Base-by-base conservation (phyloP, 2,888 invertebrate genomes). In the Anticlea derivata region DNA sequence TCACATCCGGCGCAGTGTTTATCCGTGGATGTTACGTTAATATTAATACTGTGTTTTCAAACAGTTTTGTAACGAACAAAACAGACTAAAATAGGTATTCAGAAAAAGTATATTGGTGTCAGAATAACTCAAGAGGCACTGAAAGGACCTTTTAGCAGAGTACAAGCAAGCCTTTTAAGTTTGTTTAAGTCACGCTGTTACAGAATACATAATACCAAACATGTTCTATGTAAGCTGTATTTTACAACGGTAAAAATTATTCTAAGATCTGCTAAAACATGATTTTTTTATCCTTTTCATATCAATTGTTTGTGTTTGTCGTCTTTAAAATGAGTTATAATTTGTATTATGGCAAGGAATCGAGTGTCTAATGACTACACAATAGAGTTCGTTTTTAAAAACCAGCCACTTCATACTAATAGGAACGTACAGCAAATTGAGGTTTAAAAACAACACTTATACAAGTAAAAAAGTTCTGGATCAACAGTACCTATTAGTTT, bases 91-190 rank as follows among this genome's bases (percentile, higher is more conserved):
- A 60, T 61, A 65, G 65, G 68, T 66, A 53, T 70, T 68, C 41
- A 59, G 61, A 54, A 64, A 63, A 73, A 71, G 65, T 69, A 69
- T 70, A 73, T 73, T 68, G 58, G 69, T 65, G 67, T 70, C 58
- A 60, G 49, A 68, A 60, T 73, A 68, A 74, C 70, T 75, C 68
- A 73, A 70, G 71, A 72, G 69, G 71, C 73, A 71, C 63, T 58
- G 13, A 69, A 72, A 74, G 69, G 66, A 59, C 66, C 65, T 70
- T 66, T 69, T 64, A 65, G 61, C 3, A 26, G 68, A 73, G 70
- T 73, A 73, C 73, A 78, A 76, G 70, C 30, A 55, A 68, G 73
- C 78, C 73, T 80, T 79, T 77, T 72, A 71, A 23, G 67, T 63
- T 66, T 75, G 74, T 77, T 78, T 75, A 69, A 71, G 75, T 73